Conservation (phyloP, 2,113 vertebrate genomes). For the Ictidomys tridecemlineatus region DNA sequence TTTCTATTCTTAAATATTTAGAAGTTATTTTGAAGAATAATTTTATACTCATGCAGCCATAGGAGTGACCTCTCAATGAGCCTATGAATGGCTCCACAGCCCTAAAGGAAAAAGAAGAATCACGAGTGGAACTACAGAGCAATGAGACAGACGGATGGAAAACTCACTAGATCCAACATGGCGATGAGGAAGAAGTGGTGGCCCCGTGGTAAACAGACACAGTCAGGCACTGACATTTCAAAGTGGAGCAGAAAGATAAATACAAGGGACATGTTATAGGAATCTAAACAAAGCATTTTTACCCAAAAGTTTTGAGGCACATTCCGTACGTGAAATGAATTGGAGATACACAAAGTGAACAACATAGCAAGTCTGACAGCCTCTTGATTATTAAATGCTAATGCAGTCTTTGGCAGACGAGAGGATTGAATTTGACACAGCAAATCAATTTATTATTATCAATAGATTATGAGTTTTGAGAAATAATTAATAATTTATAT, state of each 20-base stretch:
- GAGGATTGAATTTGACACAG: neutral
- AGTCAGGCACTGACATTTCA: neutral
- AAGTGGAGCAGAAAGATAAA: neutral
- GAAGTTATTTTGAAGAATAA: neutral
- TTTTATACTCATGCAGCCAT: neutral
- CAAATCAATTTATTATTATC: conserved; percentile 40
- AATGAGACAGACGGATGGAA: neutral
- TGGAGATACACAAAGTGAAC: neutral
- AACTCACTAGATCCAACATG: too few relatives aligned
- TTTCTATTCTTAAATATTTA: neutral
- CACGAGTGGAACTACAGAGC: neutral
- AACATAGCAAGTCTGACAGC: neutral
- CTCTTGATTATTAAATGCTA: neutral
- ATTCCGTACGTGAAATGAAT: neutral
- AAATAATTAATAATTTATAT: conserved; percentile 45
- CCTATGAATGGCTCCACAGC: neutral
- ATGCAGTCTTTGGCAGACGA: neutral
- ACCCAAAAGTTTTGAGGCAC: neutral
- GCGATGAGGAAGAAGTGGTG: neutral
- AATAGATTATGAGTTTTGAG: conserved; percentile 9
- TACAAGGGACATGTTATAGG: neutral
- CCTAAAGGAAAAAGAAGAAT: neutral
- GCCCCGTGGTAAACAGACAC: neutral
- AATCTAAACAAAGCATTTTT: neutral
- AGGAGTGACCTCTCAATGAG: neutral